A percentile compares a stretch with the other conserved stretches of the same genome.
Conservation (phyloP, 2,888 invertebrate species). For the Caenorhabditis sp. region DNA sequence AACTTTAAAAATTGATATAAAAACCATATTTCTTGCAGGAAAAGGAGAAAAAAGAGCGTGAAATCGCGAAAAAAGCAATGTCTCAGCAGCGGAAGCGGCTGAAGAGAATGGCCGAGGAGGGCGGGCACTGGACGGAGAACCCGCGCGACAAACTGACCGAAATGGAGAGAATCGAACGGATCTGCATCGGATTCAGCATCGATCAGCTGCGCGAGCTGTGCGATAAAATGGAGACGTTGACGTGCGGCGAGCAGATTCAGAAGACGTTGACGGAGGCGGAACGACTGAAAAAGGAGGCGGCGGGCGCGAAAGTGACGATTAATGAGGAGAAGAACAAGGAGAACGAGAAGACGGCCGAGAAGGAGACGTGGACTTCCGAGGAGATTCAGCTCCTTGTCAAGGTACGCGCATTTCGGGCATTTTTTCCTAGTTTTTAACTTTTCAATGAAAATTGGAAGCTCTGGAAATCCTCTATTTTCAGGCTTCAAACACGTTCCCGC, state of each 20-base stretch:
- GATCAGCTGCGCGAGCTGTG: slow-evolving; percentile 72
- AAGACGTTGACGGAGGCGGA: slow-evolving; percentile 53
- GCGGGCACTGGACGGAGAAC: slow-evolving; percentile 70
- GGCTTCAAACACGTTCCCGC: slow-evolving; percentile 96
- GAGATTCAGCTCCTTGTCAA: slow-evolving; percentile 93
- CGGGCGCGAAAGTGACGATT: slow-evolving; percentile 31
- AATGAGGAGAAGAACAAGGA: slow-evolving; percentile 63
- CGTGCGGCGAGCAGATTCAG: too few relatives aligned
- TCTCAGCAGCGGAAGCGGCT: slow-evolving; percentile 89
- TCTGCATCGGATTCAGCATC: slow-evolving; percentile 67
- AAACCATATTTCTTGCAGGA: slow-evolving; percentile 58
- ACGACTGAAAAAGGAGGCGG: slow-evolving; percentile 42
- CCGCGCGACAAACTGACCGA: slow-evolving; percentile 61
- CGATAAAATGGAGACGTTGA: too few relatives aligned
- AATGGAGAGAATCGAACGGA: slow-evolving; percentile 73
- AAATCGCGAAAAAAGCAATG: slow-evolving; percentile 81
- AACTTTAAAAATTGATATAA: too few relatives aligned
- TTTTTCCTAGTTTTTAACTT: too few relatives aligned
- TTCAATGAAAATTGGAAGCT: too few relatives aligned
- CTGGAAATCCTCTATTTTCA: slow-evolving; percentile 10
- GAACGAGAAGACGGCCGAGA: slow-evolving; percentile 63
- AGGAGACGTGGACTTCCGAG: slow-evolving; percentile 86
- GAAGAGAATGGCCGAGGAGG: slow-evolving; percentile 83
- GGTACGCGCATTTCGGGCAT: too few relatives aligned
- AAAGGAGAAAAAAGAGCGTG: slow-evolving; percentile 77